Conservation (phyloP, 2,113 vertebrate species). For the Xenotilapia longispinis region DNA sequence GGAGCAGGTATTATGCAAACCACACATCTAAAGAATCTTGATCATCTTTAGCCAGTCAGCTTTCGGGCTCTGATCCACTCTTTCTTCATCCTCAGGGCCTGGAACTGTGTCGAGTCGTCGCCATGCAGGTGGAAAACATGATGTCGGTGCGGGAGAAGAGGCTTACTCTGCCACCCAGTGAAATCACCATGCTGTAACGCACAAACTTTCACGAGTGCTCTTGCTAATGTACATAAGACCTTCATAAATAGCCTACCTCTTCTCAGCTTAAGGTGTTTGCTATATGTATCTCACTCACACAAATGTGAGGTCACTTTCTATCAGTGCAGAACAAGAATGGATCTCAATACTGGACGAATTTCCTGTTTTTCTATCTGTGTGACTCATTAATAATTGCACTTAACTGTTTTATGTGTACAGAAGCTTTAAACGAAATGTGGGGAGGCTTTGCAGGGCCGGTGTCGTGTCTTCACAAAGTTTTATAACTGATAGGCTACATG, state of each 20-base stretch:
- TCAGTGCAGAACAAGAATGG: not conserved
- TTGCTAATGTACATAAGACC: not conserved
- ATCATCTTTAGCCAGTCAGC: not conserved
- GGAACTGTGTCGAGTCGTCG: constrained; percentile 91
- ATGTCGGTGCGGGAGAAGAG: constrained; percentile 83
- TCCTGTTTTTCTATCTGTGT: not conserved
- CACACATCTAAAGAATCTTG: not conserved
- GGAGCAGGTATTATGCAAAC: constrained; percentile 78
- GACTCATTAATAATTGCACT: not conserved
- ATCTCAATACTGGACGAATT: not conserved
- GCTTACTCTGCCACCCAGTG: constrained; percentile 87
- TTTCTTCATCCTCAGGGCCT: constrained; percentile 74
- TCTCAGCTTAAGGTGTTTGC: not conserved
- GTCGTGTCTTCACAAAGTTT: constrained; percentile 12
- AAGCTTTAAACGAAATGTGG: not conserved
- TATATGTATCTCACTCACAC: not conserved
- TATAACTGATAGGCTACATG: constrained; percentile 2
- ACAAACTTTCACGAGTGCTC: not conserved
- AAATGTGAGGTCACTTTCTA: not conserved
- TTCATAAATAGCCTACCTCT: constrained; percentile 20
- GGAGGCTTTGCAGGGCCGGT: not conserved
- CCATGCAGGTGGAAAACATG: constrained; percentile 87
- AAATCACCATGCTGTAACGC: constrained; percentile 89
- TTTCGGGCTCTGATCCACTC: not conserved
- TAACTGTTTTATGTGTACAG: not conserved